These are phyloP conservation scores for Lonchura striata DNA, from an alignment of 2,113 vertebrate genomes.

Conservation along the genomic window DNA sequence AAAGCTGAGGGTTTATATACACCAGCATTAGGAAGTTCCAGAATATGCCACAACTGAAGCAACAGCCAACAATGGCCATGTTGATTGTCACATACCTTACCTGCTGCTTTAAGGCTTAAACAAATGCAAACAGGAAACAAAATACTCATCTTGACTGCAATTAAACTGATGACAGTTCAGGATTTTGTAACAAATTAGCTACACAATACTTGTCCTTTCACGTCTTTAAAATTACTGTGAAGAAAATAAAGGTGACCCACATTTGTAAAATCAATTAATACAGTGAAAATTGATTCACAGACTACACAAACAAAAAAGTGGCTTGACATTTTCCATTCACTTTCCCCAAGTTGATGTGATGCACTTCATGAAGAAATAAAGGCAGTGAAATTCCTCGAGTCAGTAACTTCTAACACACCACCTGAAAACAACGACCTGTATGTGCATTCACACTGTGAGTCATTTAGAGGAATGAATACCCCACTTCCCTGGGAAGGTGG, in stretches of 20 bases:
- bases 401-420: background rate
- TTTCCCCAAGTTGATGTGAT: background rate
- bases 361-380: background rate
- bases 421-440: background rate
- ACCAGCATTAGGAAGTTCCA: background rate
- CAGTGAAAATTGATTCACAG: background rate
- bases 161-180: background rate
- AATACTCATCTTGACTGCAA: background rate
- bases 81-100: background rate
- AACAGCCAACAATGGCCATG: background rate
- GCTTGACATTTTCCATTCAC: background rate
- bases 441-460: fast-evolving
- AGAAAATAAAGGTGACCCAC: background rate
- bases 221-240: background rate
- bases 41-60: background rate
- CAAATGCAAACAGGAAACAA: background rate
- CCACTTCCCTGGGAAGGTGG: background rate
- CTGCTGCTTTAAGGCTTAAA: background rate
- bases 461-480: background rate
- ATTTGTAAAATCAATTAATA: background rate
- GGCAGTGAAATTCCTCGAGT: background rate
- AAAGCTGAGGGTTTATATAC: background rate
- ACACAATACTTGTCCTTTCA: background rate
- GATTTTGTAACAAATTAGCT: background rate
- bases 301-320: background rate